phyloP scores from a whole-genome alignment of 2,797 vertebrate species.

The Chiroxiphia lanceolata region DNA sequence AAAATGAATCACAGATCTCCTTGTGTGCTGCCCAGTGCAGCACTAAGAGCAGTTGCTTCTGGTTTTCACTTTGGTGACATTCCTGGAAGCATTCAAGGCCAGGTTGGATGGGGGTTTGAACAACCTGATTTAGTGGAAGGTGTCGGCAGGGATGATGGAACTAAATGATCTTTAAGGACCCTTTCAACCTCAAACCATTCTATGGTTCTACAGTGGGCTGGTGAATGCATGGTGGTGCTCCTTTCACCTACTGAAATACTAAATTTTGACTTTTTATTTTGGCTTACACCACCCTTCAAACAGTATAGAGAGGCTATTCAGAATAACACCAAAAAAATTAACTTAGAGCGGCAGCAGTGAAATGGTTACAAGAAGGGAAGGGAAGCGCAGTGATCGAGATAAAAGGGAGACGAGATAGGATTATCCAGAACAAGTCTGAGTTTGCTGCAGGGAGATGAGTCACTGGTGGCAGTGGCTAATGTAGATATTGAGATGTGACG shows the following conservation, averaged over 20 bases:
- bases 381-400: not conserved
- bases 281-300: not conserved
- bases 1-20: not conserved
- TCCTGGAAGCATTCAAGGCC: not conserved
- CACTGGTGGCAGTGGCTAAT: not conserved
- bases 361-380: not conserved
- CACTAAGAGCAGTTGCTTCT: not conserved
- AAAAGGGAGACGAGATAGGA: not conserved
- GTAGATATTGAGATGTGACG: not conserved
- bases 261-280: not conserved
- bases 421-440: constrained; percentile 1
- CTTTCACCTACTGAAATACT: not conserved
- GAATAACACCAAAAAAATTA: not conserved
- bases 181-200: not conserved
- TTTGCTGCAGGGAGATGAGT: constrained; percentile 29
- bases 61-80: not conserved
- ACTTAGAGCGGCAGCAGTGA: not conserved
- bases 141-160: not conserved
- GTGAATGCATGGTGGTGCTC: not conserved
- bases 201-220: not conserved
- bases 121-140: not conserved
- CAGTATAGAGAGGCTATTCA: not conserved
- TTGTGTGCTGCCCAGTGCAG: not conserved
- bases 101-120: not conserved
- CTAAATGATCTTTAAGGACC: not conserved